Evolutionary conservation across 2,888 invertebrate species (phyloP).

Genomic region (Ectemnius cavifrons): DNA sequence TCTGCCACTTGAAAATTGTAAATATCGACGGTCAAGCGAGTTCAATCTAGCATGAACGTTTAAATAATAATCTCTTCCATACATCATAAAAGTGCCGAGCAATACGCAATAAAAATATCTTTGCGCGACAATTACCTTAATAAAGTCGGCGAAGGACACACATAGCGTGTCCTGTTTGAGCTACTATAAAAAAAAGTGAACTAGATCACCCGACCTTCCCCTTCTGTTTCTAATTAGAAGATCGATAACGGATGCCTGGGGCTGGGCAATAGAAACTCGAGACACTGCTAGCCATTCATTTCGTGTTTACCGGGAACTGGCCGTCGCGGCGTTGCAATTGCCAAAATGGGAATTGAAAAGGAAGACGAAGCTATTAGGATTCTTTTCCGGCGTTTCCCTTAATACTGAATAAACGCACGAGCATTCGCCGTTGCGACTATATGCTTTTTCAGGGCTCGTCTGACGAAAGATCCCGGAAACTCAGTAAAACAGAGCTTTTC

Average conservation of each 20-base stretch:
- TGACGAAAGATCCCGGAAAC: slow-evolving; percentile 44
- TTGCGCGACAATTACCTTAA: not conserved
- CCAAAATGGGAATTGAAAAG: slow-evolving; percentile 24
- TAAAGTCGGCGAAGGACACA: not conserved
- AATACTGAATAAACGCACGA: slow-evolving; percentile 21
- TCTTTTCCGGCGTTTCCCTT: slow-evolving; percentile 15
- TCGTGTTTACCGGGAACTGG: slow-evolving; percentile 23
- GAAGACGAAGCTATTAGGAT: slow-evolving; percentile 47
- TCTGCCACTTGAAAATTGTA: too few relatives aligned
- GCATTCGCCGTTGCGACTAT: slow-evolving; percentile 20
- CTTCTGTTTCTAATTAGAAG: slow-evolving; percentile 43
- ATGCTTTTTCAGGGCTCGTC: slow-evolving; percentile 21
- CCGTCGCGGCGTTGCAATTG: slow-evolving; percentile 15
- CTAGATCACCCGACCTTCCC: slow-evolving; percentile 39
- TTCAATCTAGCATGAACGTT: too few relatives aligned
- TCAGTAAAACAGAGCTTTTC: slow-evolving; percentile 57
- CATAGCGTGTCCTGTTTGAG: slow-evolving; percentile 5
- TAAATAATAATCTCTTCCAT: too few relatives aligned
- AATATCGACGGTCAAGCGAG: too few relatives aligned
- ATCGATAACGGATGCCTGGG: slow-evolving; percentile 45
- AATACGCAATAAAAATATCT: too few relatives aligned
- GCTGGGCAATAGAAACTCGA: slow-evolving; percentile 26
- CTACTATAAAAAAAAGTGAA: slow-evolving; percentile 28
- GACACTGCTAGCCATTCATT: slow-evolving; percentile 47
- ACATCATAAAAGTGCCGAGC: too few relatives aligned